Percentiles rank a stretch among this genome's conserved stretches.
phyloP scores from a whole-genome alignment of 2,797 vertebrate species.

The Vireo griseus region DNA sequence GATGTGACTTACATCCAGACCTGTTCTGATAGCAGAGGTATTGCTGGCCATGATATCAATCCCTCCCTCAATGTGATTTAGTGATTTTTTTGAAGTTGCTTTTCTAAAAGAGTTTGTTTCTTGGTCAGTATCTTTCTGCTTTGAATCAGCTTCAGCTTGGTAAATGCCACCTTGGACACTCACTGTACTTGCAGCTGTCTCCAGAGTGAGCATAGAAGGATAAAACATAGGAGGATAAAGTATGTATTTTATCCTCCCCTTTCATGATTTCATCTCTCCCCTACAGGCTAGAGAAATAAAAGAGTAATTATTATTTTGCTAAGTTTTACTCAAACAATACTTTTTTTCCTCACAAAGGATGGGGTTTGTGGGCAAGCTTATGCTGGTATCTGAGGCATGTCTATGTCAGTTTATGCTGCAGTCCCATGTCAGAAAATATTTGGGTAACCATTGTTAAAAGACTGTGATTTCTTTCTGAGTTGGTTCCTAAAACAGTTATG shows the following conservation, averaged over 20 bases:
- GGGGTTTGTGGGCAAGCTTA: neutral
- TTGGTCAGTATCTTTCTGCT: neutral
- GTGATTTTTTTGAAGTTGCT: neutral
- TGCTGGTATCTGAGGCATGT: neutral
- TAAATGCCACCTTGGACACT: neutral
- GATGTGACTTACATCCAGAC: neutral
- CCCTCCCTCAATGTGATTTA: neutral
- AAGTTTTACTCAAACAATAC: neutral
- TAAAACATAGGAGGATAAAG: neutral
- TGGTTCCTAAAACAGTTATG: neutral
- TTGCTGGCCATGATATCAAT: neutral
- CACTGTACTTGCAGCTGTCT: neutral
- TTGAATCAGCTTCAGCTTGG: neutral
- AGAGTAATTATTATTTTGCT: neutral
- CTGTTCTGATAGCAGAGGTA: neutral
- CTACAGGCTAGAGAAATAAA: neutral
- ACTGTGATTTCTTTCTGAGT: neutral
- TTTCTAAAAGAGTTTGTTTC: neutral
- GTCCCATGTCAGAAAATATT: neutral
- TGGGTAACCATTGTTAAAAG: neutral
- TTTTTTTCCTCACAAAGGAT: neutral
- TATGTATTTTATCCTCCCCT: neutral
- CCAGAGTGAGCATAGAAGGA: neutral
- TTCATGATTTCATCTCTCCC: neutral
- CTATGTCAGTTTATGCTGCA: neutral